phyloP scores from a whole-genome alignment of 2,113 vertebrate species.

The Symphodus melops region DNA sequence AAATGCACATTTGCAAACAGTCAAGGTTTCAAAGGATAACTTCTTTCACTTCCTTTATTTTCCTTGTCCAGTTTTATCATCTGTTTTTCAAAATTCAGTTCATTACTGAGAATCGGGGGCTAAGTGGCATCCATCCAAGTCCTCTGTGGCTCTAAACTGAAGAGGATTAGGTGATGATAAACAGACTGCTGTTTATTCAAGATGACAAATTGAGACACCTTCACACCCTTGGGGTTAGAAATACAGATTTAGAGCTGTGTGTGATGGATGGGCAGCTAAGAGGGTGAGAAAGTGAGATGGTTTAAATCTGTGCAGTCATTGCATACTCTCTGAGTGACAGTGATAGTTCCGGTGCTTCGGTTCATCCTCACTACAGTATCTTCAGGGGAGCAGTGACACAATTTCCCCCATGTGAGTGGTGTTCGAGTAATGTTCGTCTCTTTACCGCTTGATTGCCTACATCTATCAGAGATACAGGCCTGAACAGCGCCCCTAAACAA shows the following conservation, averaged over 20 bases:
- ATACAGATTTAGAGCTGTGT: slow-evolving; percentile 63
- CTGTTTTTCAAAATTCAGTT: slow-evolving; percentile 38
- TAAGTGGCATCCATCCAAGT: slow-evolving; percentile 41
- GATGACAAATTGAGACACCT: slow-evolving; percentile 69
- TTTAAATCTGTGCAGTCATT: slow-evolving; percentile 37
- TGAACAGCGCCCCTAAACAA: slow-evolving; percentile 34
- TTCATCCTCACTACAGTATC: slow-evolving; percentile 38
- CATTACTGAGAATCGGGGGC: slow-evolving; percentile 11
- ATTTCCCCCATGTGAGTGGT: slow-evolving; percentile 49
- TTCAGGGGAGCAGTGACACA: slow-evolving; percentile 44
- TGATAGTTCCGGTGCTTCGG: slow-evolving; percentile 17
- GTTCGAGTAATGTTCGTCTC: slow-evolving; percentile 53
- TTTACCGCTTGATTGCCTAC: slow-evolving; percentile 43
- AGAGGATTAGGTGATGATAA: slow-evolving; percentile 63
- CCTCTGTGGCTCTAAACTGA: slow-evolving; percentile 27
- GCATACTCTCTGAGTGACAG: slow-evolving; percentile 25
- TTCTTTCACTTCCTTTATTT: slow-evolving; percentile 43
- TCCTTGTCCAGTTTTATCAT: slow-evolving; percentile 26
- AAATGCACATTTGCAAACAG: slow-evolving; percentile 5
- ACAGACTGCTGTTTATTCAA: slow-evolving; percentile 71
- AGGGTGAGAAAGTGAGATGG: slow-evolving; percentile 23
- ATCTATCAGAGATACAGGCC: slow-evolving; percentile 43
- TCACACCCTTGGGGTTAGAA: slow-evolving; percentile 66
- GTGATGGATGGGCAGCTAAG: slow-evolving; percentile 57
- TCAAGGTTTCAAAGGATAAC: slow-evolving; percentile 7